Evolutionary conservation across 2,888 invertebrate genomes (phyloP).

Genomic region (Amblyjoppa fuscipennis): DNA sequence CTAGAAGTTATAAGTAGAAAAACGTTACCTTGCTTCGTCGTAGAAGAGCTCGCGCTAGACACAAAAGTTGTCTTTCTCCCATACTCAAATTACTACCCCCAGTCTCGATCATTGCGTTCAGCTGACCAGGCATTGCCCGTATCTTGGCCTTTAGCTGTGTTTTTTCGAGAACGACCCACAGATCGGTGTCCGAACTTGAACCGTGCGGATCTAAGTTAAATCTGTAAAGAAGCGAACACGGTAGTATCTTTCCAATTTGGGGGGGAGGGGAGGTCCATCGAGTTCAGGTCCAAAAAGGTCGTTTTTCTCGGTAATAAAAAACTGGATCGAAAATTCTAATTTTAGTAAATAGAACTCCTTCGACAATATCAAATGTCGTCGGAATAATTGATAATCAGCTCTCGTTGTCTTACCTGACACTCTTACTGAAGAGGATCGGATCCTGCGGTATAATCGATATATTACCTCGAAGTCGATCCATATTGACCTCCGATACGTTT

Average conservation of each 20-base stretch:
- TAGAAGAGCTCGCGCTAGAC: conserved; percentile 88
- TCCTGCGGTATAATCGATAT: conserved; percentile 88
- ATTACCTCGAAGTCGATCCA: conserved; percentile 85
- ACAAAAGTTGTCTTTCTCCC: conserved; percentile 88
- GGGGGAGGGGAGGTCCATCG: no score
- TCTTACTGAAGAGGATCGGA: conserved; percentile 88
- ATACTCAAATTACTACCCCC: conserved; percentile 81
- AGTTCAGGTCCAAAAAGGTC: no score
- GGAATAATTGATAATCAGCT: neutral
- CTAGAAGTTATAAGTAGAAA: neutral
- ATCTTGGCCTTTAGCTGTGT: conserved; percentile 85
- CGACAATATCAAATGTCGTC: no score
- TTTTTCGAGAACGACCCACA: conserved; percentile 85
- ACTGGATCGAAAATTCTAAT: no score
- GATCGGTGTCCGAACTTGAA: conserved; percentile 80
- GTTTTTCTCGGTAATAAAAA: no score
- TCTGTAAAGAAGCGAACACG: conserved; percentile 75
- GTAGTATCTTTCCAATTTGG: no score
- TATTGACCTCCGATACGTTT: conserved; percentile 83
- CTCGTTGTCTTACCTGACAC: conserved; percentile 85
- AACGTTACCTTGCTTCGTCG: conserved; percentile 86
- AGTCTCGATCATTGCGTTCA: conserved; percentile 86
- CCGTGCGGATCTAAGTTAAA: conserved; percentile 86
- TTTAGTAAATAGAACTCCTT: no score
- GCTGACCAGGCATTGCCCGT: conserved; percentile 79